These are phyloP conservation scores for Muntiacus reevesi DNA, from an alignment of 2,113 vertebrate species.

Conservation along the genomic window DNA sequence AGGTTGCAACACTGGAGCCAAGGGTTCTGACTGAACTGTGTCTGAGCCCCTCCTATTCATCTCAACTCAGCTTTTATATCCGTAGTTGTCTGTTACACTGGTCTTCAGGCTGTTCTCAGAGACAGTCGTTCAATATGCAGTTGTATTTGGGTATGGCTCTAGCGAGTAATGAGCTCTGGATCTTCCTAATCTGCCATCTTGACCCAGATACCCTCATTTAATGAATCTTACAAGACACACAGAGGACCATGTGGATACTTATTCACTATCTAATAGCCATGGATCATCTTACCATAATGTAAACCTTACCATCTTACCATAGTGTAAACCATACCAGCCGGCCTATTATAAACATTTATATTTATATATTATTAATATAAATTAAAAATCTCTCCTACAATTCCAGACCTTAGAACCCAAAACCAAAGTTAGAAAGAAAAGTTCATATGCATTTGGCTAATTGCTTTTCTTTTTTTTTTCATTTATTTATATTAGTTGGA, in stretches of 20 bases:
- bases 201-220: neutral
- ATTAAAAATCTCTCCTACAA: neutral
- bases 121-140: neutral
- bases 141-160: neutral
- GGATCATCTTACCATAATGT: neutral
- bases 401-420: neutral
- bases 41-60: neutral
- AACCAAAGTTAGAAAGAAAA: neutral
- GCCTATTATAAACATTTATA: neutral
- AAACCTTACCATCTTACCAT: neutral
- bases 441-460: neutral
- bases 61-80: neutral
- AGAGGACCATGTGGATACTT: neutral
- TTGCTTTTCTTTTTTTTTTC: neutral
- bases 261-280: neutral
- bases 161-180: neutral
- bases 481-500: no score
- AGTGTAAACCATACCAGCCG: neutral
- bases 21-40: neutral
- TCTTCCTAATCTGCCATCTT: neutral
- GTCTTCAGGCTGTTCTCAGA: neutral
- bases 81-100: fast-evolving
- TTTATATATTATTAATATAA: neutral
- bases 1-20: neutral
- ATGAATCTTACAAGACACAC: neutral